Percentiles rank a stretch among this genome's conserved stretches.
These are phyloP conservation scores for Leguminivora glycinivorella DNA, from an alignment of 1,140 invertebrate species.

Conservation along the genomic window DNA sequence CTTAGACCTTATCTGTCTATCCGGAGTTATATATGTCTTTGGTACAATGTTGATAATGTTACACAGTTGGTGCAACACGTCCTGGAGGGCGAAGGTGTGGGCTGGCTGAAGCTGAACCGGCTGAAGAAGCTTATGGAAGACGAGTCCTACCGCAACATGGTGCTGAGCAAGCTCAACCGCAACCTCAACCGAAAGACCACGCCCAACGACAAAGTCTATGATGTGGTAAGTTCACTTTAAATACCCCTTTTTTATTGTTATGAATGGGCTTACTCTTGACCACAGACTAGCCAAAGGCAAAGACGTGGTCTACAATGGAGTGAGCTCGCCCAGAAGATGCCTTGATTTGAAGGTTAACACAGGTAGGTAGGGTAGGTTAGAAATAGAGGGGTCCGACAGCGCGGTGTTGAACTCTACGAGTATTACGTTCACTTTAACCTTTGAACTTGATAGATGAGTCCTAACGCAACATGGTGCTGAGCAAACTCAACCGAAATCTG, in stretches of 20 bases:
- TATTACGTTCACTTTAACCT: constrained; percentile 86
- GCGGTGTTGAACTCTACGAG: constrained; percentile 99
- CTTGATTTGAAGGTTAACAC: too few species aligned
- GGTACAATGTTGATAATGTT: not conserved
- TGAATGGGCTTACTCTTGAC: too few species aligned
- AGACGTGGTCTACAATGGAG: too few species aligned
- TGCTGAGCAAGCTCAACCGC: constrained; percentile 96
- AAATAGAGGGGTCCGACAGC: too few species aligned
- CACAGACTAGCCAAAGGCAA: too few species aligned
- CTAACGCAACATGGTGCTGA: not conserved
- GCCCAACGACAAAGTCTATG: constrained; percentile 97
- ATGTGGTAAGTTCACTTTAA: constrained; percentile 89
- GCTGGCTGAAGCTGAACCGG: constrained; percentile 96
- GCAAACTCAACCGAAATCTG: too few species aligned
- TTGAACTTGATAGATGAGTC: not conserved
- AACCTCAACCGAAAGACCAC: constrained; percentile 96
- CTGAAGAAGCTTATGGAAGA: constrained; percentile 99
- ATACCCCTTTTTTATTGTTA: too few species aligned
- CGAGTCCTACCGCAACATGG: constrained; percentile 98
- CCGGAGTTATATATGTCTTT: too few species aligned
- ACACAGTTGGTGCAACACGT: constrained; percentile 92
- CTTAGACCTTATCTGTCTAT: too few species aligned
- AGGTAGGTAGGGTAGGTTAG: too few species aligned
- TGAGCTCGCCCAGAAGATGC: too few species aligned
- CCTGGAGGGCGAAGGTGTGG: constrained; percentile 96